These are phyloP conservation scores for Pachyrhynchus sulphureomaculatus DNA, from an alignment of 1,140 invertebrate species.

Conservation along the genomic window DNA sequence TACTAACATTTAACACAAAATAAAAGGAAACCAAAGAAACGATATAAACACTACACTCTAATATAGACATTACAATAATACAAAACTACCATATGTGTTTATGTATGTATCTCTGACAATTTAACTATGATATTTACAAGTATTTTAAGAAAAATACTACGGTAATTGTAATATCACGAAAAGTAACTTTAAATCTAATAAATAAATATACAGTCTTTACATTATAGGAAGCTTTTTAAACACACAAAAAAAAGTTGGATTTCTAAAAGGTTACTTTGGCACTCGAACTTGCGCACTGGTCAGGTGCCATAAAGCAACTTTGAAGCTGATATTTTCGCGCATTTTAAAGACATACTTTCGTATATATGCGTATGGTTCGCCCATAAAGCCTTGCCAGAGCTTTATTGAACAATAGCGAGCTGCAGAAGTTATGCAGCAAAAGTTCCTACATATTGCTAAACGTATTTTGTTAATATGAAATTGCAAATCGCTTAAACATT, in stretches of 20 bases:
- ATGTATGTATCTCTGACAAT: neutral
- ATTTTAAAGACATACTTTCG: neutral
- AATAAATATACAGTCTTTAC: slow-evolving; percentile 16
- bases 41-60: slow-evolving; percentile 2
- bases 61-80: slow-evolving; percentile 8
- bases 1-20: neutral
- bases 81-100: neutral
- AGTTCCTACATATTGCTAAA: too few species aligned
- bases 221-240: slow-evolving; percentile 6
- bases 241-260: neutral
- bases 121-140: neutral
- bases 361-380: neutral
- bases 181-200: neutral
- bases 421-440: too few species aligned
- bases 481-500: too few species aligned
- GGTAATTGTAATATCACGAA: slow-evolving; percentile 21
- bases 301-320: neutral
- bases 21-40: neutral
- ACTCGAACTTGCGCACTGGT: slow-evolving; percentile 3
- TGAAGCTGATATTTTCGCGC: neutral
- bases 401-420: too few species aligned
- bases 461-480: too few species aligned
- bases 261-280: neutral
- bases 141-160: neutral
- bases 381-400: too few species aligned